Evolutionary conservation across 1,140 invertebrate species (phyloP).

Genomic region (Neotoxoptera formosana): DNA sequence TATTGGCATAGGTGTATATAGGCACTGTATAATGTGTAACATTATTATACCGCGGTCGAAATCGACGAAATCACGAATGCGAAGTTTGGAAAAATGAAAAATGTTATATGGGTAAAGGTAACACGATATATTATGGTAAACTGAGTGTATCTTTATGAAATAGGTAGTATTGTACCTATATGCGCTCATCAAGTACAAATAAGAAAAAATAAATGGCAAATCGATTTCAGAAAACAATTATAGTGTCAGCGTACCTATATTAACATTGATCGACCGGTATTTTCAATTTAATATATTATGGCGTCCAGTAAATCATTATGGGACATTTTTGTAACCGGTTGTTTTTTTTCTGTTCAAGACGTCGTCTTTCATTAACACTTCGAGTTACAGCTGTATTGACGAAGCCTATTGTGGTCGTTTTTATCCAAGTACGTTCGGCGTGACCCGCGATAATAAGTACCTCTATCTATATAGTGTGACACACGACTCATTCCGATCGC

Average conservation of each 20-base stretch:
- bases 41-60: background rate
- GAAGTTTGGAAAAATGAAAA: background rate
- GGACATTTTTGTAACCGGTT: conserved; percentile 4
- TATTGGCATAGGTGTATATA: background rate
- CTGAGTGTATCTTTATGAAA: background rate
- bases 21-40: background rate
- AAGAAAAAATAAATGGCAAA: background rate
- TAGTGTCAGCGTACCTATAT: background rate
- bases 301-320: background rate
- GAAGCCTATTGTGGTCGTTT: background rate
- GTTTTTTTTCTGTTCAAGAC: background rate
- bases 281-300: conserved; percentile 14
- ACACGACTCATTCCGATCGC: background rate
- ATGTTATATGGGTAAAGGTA: background rate
- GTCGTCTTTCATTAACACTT: background rate
- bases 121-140: background rate
- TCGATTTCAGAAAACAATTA: background rate
- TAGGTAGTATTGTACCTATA: background rate
- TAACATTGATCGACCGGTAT: conserved; percentile 13
- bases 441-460: background rate
- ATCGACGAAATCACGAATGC: background rate
- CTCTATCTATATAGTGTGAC: background rate
- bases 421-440: background rate
- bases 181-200: background rate
- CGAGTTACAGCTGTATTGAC: background rate